Percentiles rank a stretch among this genome's conserved stretches.
Conservation (phyloP, 2,888 invertebrate genomes). For the Corythucha ciliata region DNA sequence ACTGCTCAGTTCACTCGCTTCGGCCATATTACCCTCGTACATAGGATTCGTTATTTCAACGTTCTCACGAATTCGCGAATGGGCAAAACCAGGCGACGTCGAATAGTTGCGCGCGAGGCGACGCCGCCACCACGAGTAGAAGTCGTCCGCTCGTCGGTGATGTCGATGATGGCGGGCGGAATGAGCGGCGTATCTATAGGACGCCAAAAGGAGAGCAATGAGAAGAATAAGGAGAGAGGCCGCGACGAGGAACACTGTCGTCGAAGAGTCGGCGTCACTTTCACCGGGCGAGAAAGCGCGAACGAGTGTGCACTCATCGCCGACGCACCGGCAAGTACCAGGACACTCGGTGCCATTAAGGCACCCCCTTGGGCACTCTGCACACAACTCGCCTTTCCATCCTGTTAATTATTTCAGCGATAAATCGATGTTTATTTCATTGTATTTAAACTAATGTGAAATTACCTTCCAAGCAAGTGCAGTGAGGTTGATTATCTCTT, state of each 20-base stretch:
- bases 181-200: too few relatives aligned
- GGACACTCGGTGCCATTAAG: too few relatives aligned
- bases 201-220: constrained; percentile 9
- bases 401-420: too few relatives aligned
- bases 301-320: constrained; percentile 17
- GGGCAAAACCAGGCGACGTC: constrained; percentile 50
- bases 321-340: too few relatives aligned
- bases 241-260: constrained; percentile 11
- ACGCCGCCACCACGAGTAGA: too few relatives aligned
- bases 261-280: constrained; percentile 1
- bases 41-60: constrained; percentile 80
- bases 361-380: too few relatives aligned
- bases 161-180: too few relatives aligned
- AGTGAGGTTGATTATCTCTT: constrained; percentile 1
- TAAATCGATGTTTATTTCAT: too few relatives aligned
- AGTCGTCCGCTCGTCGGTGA: too few relatives aligned
- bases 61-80: constrained; percentile 71
- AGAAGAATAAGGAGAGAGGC: constrained; percentile 11
- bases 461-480: constrained; percentile 15
- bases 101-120: too few relatives aligned
- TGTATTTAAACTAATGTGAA: too few relatives aligned
- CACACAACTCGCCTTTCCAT: constrained; percentile 13
- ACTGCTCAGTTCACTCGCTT: constrained; percentile 50
- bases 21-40: constrained; percentile 64
- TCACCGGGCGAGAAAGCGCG: neutral